These are phyloP conservation scores for Alsophila aescularia DNA, from an alignment of 2,888 invertebrate genomes.

Conservation along the genomic window DNA sequence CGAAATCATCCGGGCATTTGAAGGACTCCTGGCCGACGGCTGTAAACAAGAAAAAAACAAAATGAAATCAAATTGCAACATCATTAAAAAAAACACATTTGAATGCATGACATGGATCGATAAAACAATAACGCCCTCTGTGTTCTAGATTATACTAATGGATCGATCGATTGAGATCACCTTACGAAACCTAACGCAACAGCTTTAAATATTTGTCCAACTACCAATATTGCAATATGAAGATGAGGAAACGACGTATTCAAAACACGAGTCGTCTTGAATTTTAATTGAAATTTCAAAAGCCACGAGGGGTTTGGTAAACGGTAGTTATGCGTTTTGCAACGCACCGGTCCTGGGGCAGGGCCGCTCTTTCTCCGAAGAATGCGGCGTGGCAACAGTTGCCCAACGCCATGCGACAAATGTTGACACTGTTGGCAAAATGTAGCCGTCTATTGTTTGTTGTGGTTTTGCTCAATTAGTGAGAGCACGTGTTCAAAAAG, in stretches of 20 bases:
- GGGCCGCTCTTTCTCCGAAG: constrained; percentile 72
- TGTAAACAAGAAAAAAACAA: constrained; percentile 68
- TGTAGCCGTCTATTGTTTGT: constrained; percentile 43
- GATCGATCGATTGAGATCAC: constrained; percentile 19
- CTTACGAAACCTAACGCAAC: constrained; percentile 20
- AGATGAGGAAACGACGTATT: constrained; percentile 58
- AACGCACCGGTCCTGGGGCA: constrained; percentile 62
- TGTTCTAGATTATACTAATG: constrained; percentile 17
- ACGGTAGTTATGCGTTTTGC: constrained; percentile 63
- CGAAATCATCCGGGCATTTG: constrained; percentile 97
- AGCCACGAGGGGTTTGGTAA: constrained; percentile 62
- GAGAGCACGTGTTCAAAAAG: constrained; percentile 42
- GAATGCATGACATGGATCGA: constrained; percentile 27
- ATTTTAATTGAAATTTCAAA: constrained; percentile 75
- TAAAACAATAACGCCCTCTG: constrained; percentile 10
- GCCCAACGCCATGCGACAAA: constrained; percentile 39
- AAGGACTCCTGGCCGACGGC: constrained; percentile 92
- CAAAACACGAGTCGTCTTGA: constrained; percentile 60
- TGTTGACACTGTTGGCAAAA: constrained; percentile 41
- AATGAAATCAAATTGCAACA: constrained; percentile 7
- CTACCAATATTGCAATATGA: constrained; percentile 52
- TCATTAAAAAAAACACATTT: neutral
- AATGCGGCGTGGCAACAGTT: constrained; percentile 59
- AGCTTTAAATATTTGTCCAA: constrained; percentile 44
- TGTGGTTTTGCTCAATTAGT: constrained; percentile 26